phyloP scores from a whole-genome alignment of 1,140 invertebrate genomes.

The Latrodectus geometricus region DNA sequence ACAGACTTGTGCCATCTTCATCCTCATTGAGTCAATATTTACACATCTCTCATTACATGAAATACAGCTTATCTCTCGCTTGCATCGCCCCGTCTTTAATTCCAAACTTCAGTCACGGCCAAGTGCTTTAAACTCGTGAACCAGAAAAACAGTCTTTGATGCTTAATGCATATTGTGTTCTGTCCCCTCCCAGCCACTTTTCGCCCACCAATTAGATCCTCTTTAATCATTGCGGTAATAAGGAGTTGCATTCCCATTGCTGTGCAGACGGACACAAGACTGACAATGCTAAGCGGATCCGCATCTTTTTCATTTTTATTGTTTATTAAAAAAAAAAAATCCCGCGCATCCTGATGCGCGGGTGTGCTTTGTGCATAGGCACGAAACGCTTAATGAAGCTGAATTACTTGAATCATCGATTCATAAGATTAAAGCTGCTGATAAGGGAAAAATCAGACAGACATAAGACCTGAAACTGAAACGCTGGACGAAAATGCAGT shows the following conservation, averaged over 20 bases:
- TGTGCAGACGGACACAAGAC: not conserved
- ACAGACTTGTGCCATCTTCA: conserved; percentile 7
- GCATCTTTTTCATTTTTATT: not conserved
- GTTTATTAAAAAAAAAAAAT: not conserved
- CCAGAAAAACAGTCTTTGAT: conserved; percentile 24
- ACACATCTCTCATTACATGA: conserved; percentile 9
- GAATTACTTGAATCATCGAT: conserved; percentile 44
- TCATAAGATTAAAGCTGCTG: not conserved
- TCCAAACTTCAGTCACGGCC: conserved; percentile 17
- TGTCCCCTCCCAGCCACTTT: conserved; percentile 30
- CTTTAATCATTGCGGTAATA: conserved; percentile 39
- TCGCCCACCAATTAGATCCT: not conserved
- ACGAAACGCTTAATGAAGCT: conserved; percentile 26
- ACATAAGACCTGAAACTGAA: not conserved
- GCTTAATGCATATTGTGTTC: conserved; percentile 28
- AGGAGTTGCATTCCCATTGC: conserved; percentile 13
- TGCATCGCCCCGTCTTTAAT: not conserved
- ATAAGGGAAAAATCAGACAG: not conserved
- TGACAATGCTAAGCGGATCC: conserved; percentile 2
- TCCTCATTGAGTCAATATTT: not conserved
- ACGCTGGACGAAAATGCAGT: not conserved
- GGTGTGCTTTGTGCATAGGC: not conserved
- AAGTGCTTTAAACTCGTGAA: conserved; percentile 7
- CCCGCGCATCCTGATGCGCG: not conserved
- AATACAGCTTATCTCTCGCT: conserved; percentile 10